Evolutionary conservation across 2,113 vertebrate species (phyloP), one percentile per base, ranked within the genome.

Genomic region (Sisor rabdophorus): DNA sequence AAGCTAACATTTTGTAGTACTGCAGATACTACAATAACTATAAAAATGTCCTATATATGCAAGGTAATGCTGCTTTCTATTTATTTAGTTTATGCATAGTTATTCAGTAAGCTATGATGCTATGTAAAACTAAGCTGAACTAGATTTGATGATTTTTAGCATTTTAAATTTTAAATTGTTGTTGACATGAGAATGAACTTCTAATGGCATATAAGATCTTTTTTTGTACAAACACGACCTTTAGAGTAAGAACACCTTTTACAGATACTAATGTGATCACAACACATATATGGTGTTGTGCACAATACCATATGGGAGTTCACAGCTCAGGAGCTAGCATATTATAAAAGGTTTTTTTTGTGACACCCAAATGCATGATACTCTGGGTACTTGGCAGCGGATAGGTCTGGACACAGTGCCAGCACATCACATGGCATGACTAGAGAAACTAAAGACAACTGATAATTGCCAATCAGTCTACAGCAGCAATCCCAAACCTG

Each of bases 1-100:
- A 13, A 77, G 50, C 63, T 52, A 47, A 69, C 65, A 69, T 48
- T 68, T 68, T 47, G 59, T 75, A 67, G n/a, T 9, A 17, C 54
- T 58, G 44, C 56, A 63, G 56, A 10, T 40, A 11, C 44, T 50
- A 15, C 6, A n/a, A n/a, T n/a, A 11, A 59, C 75, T 32, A 36
- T 52, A n/a, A 52, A 9, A 77, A 30, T 11, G 24, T 10, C 22
- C 28, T 32, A 11, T 12, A 64, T 65, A 61, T 52, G 19, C 24
- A 50, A 11, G 17, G 11, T 16, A 61, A 22, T 52, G 56, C 40
- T 73, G 36, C 8, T 24, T 44, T 30, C 17, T 1, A 10, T 20
- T 36, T 36, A 19, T 12, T 36, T 36, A 11, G 9, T 15, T 30
- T 30, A 1, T 17, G 5, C 13, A 9, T 15, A 7, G 16, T 60